Conservation (phyloP, 2,797 vertebrate species). For the Toxotes lorentzi region DNA sequence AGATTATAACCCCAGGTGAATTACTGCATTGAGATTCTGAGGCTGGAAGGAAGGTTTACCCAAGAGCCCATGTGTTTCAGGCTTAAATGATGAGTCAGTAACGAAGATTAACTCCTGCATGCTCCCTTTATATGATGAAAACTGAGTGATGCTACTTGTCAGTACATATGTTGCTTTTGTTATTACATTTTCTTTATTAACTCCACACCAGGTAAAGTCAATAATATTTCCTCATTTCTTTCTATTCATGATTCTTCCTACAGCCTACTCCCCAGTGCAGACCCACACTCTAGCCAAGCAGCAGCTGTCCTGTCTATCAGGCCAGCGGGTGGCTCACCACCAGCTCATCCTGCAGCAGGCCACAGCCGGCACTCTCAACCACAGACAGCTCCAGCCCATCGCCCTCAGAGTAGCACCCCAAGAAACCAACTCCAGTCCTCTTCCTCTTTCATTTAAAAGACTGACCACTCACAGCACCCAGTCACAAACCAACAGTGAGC, state of each 20-base stretch:
- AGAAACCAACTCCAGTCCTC: constrained; percentile 83
- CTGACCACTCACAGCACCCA: constrained; percentile 57
- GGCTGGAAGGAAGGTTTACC: not conserved
- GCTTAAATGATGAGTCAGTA: not conserved
- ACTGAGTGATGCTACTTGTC: no score
- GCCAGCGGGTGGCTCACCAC: constrained; percentile 89
- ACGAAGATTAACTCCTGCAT: not conserved
- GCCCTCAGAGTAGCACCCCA: constrained; percentile 87
- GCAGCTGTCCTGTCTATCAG: constrained; percentile 85
- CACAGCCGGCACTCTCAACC: constrained; percentile 70
- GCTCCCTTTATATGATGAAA: no score
- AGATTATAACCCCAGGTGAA: constrained; percentile 89
- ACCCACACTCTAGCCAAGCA: constrained; percentile 90
- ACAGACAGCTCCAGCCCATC: constrained; percentile 91
- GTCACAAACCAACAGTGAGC: constrained; percentile 57
- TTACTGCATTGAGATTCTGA: not conserved
- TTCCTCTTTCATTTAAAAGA: constrained; percentile 86
- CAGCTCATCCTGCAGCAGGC: constrained; percentile 90
- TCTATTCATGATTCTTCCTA: constrained; percentile 49
- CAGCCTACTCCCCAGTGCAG: constrained; percentile 89
- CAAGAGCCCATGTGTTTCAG: not conserved
- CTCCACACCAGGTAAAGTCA: not conserved
- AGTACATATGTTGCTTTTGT: no score
- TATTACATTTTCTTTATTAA: not conserved
- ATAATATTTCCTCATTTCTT: not conserved